Evolutionary conservation across 2,797 vertebrate genomes (phyloP).

Genomic region (Chelonia mydas): DNA sequence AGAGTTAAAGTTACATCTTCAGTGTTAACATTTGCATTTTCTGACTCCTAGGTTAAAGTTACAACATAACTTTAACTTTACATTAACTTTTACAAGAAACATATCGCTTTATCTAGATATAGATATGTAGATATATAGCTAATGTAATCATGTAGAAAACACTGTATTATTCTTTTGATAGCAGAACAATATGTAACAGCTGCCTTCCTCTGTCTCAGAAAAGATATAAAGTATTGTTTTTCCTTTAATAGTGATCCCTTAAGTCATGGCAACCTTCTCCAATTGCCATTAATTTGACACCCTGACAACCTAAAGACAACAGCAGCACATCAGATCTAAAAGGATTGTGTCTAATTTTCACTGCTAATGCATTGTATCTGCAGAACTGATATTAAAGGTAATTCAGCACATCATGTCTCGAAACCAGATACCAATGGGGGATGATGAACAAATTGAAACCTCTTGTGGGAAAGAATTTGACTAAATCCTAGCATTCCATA

Average conservation of each 20-base stretch:
- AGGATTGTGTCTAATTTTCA: slow-evolving; percentile 81
- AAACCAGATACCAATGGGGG: slow-evolving; percentile 85
- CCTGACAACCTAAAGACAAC: slow-evolving; percentile 84
- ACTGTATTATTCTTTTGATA: background rate
- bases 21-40: background rate
- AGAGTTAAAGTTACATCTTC: background rate
- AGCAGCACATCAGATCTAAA: slow-evolving; percentile 79
- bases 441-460: slow-evolving; percentile 85
- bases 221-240: slow-evolving; percentile 74
- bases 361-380: slow-evolving; percentile 80
- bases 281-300: slow-evolving; percentile 70
- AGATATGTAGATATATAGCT: background rate
- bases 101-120: background rate
- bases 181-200: slow-evolving; percentile 75
- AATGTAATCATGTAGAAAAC: background rate
- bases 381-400: slow-evolving; percentile 85
- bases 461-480: slow-evolving; percentile 88
- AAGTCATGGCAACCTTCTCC: slow-evolving; percentile 78
- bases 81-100: background rate
- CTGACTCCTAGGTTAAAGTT: background rate
- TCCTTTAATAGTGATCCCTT: slow-evolving; percentile 69
- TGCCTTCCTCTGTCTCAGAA: slow-evolving; percentile 72
- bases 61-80: background rate
- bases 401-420: slow-evolving; percentile 85
- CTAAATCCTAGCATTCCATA: slow-evolving; percentile 83